Evolutionary conservation across 2,797 vertebrate genomes (phyloP).

Genomic region (Protonibea diacanthus): DNA sequence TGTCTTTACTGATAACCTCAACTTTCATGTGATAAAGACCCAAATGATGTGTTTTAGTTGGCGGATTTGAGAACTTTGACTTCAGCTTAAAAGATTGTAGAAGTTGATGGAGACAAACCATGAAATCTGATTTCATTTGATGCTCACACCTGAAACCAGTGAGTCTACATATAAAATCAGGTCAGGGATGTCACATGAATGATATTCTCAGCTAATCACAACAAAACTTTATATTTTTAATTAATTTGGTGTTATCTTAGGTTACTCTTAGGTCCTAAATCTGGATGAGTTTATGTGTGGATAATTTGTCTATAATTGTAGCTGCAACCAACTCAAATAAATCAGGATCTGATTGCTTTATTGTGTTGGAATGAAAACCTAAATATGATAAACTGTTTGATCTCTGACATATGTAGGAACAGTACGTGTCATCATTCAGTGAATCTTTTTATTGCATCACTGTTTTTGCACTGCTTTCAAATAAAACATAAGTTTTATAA

Average conservation of each 20-base stretch:
- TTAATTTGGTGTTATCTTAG: constrained; percentile 3
- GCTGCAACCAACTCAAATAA: background rate
- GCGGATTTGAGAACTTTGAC: background rate
- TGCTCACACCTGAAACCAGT: background rate
- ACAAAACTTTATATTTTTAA: background rate
- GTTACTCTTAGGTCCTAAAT: background rate
- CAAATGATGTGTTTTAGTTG: background rate
- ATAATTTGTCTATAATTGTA: background rate
- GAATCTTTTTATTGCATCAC: background rate
- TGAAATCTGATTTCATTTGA: background rate
- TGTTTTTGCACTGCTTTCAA: background rate
- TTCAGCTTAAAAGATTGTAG: background rate
- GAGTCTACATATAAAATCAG: background rate
- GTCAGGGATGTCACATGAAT: background rate
- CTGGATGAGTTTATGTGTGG: background rate
- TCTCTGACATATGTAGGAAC: background rate
- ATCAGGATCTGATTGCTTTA: background rate
- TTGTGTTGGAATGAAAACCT: background rate
- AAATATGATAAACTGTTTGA: background rate
- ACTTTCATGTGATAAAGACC: background rate
- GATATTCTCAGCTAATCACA: background rate
- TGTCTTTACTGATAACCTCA: background rate
- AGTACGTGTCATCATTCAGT: background rate
- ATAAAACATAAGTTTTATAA: background rate
- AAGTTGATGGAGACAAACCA: background rate